Conservation (phyloP, 2,888 invertebrate genomes). For the Acanthosepion pharaonis region DNA sequence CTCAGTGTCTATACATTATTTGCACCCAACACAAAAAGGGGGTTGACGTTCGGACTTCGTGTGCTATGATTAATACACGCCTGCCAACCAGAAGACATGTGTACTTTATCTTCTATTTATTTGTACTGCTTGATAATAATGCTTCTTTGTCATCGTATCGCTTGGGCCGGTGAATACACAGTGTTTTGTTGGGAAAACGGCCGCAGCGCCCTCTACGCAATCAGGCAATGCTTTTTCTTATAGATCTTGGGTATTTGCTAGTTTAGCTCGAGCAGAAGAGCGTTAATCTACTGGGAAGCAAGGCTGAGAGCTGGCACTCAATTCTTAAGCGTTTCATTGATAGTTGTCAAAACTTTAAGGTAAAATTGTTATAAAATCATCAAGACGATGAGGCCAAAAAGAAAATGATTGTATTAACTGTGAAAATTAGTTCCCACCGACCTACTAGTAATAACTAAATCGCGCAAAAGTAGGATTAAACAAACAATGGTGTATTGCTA, state of each 20-base stretch:
- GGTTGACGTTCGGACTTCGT: not conserved
- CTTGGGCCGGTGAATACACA: not conserved
- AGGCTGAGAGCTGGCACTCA: not conserved
- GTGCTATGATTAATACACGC: not conserved
- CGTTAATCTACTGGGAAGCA: not conserved
- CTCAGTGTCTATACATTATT: not conserved
- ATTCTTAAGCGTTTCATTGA: too few relatives aligned
- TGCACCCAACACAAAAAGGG: not conserved
- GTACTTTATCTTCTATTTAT: not conserved
- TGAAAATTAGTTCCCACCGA: too few relatives aligned
- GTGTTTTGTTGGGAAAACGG: not conserved
- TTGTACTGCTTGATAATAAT: not conserved
- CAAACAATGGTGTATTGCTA: too few relatives aligned
- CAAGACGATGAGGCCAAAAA: too few relatives aligned
- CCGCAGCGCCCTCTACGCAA: not conserved
- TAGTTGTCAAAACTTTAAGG: not conserved
- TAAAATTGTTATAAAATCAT: not conserved
- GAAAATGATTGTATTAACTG: too few relatives aligned
- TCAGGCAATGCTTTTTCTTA: not conserved
- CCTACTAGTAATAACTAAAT: too few relatives aligned
- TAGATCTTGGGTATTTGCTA: not conserved
- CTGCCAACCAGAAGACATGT: not conserved
- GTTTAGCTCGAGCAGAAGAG: not conserved
- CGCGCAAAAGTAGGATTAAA: too few relatives aligned
- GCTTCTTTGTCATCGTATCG: slow-evolving; percentile 2